These are phyloP conservation scores for Ailuropoda melanoleuca DNA, from an alignment of 2,113 vertebrate genomes.

Conservation along the genomic window DNA sequence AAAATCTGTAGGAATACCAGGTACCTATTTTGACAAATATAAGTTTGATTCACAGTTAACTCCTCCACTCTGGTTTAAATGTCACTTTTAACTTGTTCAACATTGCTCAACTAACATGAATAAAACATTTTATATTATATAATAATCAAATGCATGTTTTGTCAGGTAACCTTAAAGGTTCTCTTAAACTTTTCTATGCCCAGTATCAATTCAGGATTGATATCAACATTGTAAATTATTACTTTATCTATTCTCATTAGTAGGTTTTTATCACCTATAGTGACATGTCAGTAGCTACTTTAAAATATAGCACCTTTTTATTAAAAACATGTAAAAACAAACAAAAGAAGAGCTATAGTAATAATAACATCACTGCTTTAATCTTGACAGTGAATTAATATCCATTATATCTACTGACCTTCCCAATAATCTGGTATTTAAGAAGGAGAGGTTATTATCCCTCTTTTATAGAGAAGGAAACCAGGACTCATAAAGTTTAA, in stretches of 20 bases:
- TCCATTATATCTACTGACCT: neutral
- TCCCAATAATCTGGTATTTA: neutral
- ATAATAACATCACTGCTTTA: neutral
- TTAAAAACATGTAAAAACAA: neutral
- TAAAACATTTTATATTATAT: constrained; percentile 64
- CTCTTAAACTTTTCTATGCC: constrained; percentile 21
- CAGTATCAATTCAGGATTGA: neutral
- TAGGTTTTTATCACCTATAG: neutral
- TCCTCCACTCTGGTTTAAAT: constrained; percentile 73
- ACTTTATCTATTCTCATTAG: neutral
- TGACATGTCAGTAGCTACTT: neutral
- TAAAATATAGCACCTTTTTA: neutral
- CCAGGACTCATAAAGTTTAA: constrained; percentile 45
- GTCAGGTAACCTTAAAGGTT: constrained; percentile 61
- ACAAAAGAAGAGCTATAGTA: neutral
- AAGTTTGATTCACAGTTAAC: constrained; percentile 73
- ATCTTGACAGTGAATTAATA: neutral
- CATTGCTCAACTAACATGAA: constrained; percentile 70
- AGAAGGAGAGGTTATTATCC: neutral
- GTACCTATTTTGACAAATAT: constrained; percentile 73
- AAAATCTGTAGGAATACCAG: constrained; percentile 69
- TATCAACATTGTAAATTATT: neutral
- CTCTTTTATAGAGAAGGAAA: constrained; percentile 46
- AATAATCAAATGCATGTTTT: constrained; percentile 60
- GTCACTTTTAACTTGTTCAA: constrained; percentile 70